Conservation (phyloP, 2,888 invertebrate genomes). For the Spicauda simplicius region DNA sequence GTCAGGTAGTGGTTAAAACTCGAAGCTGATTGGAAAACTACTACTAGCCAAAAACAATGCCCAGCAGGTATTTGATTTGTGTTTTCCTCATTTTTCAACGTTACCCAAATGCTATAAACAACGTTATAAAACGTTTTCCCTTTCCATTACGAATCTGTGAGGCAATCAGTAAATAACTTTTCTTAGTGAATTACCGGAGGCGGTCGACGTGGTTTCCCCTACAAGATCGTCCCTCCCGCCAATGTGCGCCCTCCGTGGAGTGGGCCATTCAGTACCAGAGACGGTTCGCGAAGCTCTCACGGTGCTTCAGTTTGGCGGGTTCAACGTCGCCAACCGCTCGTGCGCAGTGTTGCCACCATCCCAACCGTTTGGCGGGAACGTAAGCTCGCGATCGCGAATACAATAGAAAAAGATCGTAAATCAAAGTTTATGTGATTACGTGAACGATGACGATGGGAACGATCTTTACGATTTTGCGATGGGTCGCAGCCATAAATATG, state of each 20-base stretch:
- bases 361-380: slow-evolving; percentile 70
- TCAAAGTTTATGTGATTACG: slow-evolving; percentile 67
- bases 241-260: slow-evolving; percentile 77
- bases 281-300: slow-evolving; percentile 81
- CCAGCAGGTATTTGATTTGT: neutral
- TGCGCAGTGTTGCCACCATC: slow-evolving; percentile 54
- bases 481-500: slow-evolving; percentile 63
- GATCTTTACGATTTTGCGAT: slow-evolving; percentile 62
- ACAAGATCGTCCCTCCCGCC: slow-evolving; percentile 79
- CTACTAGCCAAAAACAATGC: too few species aligned
- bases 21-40: too few species aligned
- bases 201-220: slow-evolving; percentile 81
- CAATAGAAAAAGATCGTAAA: slow-evolving; percentile 46
- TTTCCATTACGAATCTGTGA: slow-evolving; percentile 67
- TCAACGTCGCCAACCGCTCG: slow-evolving; percentile 71
- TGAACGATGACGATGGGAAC: slow-evolving; percentile 55
- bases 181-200: slow-evolving; percentile 83
- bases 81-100: neutral
- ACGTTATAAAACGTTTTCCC: slow-evolving; percentile 56
- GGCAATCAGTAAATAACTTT: slow-evolving; percentile 80
- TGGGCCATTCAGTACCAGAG: slow-evolving; percentile 73
- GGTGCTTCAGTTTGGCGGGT: slow-evolving; percentile 81
- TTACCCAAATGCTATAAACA: slow-evolving; percentile 24
- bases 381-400: slow-evolving; percentile 54
- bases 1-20: too few species aligned